A percentile compares a stretch with the other conserved stretches of the same genome.
Evolutionary conservation across 2,113 vertebrate genomes (phyloP).

Genomic region (Agelaius tricolor): DNA sequence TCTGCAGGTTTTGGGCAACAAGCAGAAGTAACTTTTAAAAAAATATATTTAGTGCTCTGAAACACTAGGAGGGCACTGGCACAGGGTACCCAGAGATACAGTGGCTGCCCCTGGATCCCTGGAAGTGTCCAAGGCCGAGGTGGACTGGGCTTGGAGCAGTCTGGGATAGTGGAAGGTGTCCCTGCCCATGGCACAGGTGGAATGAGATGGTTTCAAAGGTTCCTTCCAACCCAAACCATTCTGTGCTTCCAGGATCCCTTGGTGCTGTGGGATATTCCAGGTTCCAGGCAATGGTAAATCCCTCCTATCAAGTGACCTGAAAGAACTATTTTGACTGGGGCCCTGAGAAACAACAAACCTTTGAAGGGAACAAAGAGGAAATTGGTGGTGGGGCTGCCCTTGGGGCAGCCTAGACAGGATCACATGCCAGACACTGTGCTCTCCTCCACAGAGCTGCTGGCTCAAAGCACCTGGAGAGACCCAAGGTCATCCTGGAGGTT

Average conservation of each 20-base stretch:
- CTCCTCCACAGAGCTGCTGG: neutral
- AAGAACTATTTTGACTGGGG: neutral
- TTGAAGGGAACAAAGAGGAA: neutral
- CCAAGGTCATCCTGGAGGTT: accelerated
- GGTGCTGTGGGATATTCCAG: neutral
- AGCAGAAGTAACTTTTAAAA: neutral
- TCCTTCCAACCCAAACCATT: neutral
- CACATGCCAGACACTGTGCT: neutral
- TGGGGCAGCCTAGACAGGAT: neutral
- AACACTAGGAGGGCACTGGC: neutral
- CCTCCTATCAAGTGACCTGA: neutral
- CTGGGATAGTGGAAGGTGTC: neutral
- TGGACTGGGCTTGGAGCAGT: neutral
- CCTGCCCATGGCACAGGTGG: neutral
- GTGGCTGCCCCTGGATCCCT: neutral
- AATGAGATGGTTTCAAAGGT: accelerated
- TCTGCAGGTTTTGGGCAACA: neutral
- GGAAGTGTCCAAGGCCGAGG: accelerated
- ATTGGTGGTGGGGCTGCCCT: neutral
- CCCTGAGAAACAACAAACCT: neutral
- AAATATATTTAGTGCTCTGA: neutral
- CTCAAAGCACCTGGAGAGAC: neutral
- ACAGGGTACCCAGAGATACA: neutral
- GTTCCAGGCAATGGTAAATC: neutral
- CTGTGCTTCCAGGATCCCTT: neutral